Percentiles rank a stretch among this genome's conserved stretches.
Evolutionary conservation across 2,888 invertebrate species (phyloP).

Genomic region (Cerceris ruficornis): DNA sequence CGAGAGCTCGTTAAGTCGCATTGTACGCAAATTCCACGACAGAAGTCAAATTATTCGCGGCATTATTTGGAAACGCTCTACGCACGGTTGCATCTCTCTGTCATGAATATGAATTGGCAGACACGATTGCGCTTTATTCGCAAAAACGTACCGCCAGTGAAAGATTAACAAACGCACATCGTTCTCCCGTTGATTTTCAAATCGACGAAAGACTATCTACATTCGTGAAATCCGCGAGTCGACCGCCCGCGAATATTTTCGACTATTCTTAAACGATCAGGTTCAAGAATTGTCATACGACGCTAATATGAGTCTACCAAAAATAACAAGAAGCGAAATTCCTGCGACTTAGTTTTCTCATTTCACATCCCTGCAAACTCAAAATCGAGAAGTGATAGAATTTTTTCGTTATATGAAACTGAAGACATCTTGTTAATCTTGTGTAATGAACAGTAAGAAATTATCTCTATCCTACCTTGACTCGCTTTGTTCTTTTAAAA

Average conservation of each 20-base stretch:
- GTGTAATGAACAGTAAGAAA: too few species aligned
- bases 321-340: background rate
- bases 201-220: background rate
- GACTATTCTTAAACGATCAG: background rate
- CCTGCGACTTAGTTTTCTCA: background rate
- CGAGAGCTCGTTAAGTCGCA: constrained; percentile 45
- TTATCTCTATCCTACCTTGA: too few species aligned
- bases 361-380: too few species aligned
- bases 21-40: constrained; percentile 40
- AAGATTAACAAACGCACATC: constrained; percentile 34
- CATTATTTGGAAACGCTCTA: constrained; percentile 48
- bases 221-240: background rate
- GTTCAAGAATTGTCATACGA: background rate
- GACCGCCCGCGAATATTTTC: too few species aligned
- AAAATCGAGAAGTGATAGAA: too few species aligned
- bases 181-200: constrained; percentile 20
- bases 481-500: too few species aligned
- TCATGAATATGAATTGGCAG: constrained; percentile 53
- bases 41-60: constrained; percentile 45
- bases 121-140: constrained; percentile 45
- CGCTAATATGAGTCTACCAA: too few species aligned
- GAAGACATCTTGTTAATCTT: too few species aligned
- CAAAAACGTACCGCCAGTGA: constrained; percentile 31
- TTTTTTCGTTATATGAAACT: too few species aligned
- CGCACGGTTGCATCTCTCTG: constrained; percentile 30